Base-by-base conservation (phyloP, 2,888 invertebrate species). In the Helobdella robusta region DNA sequence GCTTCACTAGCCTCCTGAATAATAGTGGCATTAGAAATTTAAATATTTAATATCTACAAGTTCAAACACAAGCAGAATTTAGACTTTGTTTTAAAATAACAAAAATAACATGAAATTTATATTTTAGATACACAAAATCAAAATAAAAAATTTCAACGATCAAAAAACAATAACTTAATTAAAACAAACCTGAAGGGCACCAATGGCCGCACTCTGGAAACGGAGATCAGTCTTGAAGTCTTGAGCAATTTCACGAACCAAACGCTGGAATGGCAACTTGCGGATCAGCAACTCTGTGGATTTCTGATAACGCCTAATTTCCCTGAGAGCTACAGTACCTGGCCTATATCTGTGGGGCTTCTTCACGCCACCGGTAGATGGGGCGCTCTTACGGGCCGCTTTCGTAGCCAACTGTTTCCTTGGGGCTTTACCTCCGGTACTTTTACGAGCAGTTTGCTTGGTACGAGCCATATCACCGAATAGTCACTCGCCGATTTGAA, bases 191-290 rank as follows among this genome's bases (percentile, higher is more conserved):
- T 79, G 79, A 28, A 79, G 74, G 69, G 79, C 79, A 54, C 77
- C 77, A 72, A 79, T 76, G 63, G 79, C 79, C 65, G 79, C 77
- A 71, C 77, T 76, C 73, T 79, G 79, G 71, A 79, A 79, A 63
- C 79, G 73, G 69, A 79, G 73, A 73, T 79, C 79, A 64, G 79
- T 79, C 68, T 79, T 79, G 73, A 79, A 79, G 69, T 79, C 79
- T 72, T 79, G 79, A 52, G 79, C 79, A 72, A 79, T 79, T 75
- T 79, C 79, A 72, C 79, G 72, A 25, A 79, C 79, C 66, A 79
- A 71, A 69, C 79, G 72, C 71, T 78, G 78, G 75, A 79, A 79
- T 70, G 79, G 79, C 67, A 79, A 71, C 70, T 79, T 78, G 61
- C 78, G 71, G 72, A 79, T 78, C 69, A 79, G 73, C 71, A 79